phyloP scores from a whole-genome alignment of 1,140 invertebrate species.

The Lucilia cuprina region DNA sequence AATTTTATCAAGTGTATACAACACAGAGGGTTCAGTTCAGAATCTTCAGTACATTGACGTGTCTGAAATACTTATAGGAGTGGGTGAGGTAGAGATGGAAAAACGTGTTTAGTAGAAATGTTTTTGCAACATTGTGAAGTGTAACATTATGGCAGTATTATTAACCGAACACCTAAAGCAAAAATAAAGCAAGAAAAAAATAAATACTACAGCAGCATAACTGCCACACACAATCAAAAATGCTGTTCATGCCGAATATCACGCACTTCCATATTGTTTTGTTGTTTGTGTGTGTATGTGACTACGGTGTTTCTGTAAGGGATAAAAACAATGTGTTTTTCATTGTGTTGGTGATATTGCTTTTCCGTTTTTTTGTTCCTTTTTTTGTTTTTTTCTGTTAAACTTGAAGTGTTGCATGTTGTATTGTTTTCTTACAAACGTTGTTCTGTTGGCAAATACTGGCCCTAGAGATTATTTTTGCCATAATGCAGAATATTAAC shows the following conservation, averaged over 20 bases:
- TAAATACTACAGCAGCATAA: background rate
- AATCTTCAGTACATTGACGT: too few species aligned
- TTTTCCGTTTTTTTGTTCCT: background rate
- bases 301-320: background rate
- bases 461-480: background rate
- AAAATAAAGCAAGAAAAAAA: background rate
- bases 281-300: background rate
- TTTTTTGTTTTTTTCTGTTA: too few species aligned
- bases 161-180: background rate
- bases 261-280: background rate
- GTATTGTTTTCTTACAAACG: too few species aligned
- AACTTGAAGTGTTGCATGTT: too few species aligned
- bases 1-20: constrained; percentile 1
- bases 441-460: background rate
- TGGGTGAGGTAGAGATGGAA: background rate
- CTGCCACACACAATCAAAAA: background rate
- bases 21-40: background rate
- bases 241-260: background rate
- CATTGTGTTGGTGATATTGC: background rate
- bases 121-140: background rate
- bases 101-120: background rate
- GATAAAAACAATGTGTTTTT: too few species aligned
- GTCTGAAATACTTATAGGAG: background rate
- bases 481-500: background rate
- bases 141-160: background rate